Conservation (phyloP, 2,113 vertebrate species). For the Sarotherodon lohbergeri region DNA sequence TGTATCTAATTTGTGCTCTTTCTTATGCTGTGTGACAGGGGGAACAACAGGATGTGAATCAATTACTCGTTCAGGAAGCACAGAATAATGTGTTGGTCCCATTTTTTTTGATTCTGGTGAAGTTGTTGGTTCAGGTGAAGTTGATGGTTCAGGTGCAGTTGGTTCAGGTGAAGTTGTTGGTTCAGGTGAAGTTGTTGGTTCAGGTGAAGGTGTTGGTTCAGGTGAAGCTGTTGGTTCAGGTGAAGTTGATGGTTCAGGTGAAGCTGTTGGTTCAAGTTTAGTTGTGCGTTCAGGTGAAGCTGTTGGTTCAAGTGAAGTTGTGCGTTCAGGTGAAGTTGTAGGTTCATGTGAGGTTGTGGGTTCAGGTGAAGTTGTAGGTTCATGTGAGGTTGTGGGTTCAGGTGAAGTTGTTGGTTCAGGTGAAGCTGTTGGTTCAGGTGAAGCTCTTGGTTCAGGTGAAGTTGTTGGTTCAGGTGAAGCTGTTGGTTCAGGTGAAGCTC, state of each 20-base stretch:
- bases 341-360: too few relatives aligned
- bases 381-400: neutral
- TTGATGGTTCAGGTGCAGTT: too few relatives aligned
- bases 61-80: neutral
- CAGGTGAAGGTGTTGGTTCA: rapidly evolving
- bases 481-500: rapidly evolving
- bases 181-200: rapidly evolving
- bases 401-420: too few relatives aligned
- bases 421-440: neutral
- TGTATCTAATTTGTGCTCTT: neutral
- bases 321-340: too few relatives aligned
- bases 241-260: too few relatives aligned
- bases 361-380: too few relatives aligned
- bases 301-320: neutral
- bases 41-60: neutral
- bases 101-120: neutral
- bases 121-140: neutral
- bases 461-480: rapidly evolving
- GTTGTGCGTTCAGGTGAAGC: too few relatives aligned
- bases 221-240: neutral
- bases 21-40: neutral
- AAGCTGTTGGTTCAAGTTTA: too few relatives aligned
- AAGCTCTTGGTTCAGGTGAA: neutral
- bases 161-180: rapidly evolving
- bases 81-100: neutral